A percentile compares a stretch with the other conserved stretches of the same genome.
Conservation (phyloP, 2,797 vertebrate genomes). For the Gymnocypris eckloni region DNA sequence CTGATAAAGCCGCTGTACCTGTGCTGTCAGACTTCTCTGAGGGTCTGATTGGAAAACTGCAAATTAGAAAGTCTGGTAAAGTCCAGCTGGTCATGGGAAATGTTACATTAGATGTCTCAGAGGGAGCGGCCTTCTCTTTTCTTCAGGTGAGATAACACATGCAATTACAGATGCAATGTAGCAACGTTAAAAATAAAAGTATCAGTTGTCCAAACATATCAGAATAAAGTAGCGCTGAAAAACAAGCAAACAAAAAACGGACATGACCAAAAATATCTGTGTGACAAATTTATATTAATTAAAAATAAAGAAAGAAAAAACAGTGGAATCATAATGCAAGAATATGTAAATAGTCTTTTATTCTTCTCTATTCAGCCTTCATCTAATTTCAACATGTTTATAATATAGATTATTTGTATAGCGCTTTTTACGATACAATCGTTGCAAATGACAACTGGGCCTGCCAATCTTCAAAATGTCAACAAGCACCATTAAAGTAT, state of each 20-base stretch:
- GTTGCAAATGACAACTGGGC: neutral
- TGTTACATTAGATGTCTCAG: slow-evolving; percentile 76
- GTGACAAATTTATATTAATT: neutral
- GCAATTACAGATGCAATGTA: neutral
- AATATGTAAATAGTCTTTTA: neutral
- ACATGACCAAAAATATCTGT: neutral
- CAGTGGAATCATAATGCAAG: neutral
- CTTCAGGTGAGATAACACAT: slow-evolving; percentile 70
- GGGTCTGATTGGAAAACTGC: slow-evolving; percentile 79
- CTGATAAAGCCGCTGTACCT: slow-evolving; percentile 61
- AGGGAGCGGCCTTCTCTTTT: slow-evolving; percentile 80
- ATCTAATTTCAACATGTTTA: neutral
- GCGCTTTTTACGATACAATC: too few relatives aligned
- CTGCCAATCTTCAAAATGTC: neutral
- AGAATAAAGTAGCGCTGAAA: neutral
- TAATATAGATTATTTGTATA: neutral
- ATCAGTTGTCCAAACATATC: neutral
- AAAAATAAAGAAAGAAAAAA: neutral
- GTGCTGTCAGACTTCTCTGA: slow-evolving; percentile 76
- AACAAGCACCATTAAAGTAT: too few relatives aligned
- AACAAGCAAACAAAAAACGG: too few relatives aligned
- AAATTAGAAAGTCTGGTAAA: slow-evolving; percentile 80
- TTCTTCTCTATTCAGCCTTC: neutral
- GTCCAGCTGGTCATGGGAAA: slow-evolving; percentile 79
- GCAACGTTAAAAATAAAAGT: neutral